phyloP scores from a whole-genome alignment of 2,888 invertebrate species.

The Drosophila silvestris region DNA sequence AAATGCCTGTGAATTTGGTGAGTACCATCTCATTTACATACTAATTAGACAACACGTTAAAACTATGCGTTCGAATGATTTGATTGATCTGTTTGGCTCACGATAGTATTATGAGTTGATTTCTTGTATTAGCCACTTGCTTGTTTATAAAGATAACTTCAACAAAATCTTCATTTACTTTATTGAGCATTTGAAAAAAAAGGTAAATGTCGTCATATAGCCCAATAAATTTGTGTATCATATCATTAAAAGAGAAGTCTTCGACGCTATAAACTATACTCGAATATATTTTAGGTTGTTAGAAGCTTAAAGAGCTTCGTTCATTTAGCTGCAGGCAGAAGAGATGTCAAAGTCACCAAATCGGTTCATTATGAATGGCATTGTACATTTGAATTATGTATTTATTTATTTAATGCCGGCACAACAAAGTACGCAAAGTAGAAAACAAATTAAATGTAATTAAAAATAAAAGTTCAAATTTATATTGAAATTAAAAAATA shows the following conservation, averaged over 20 bases:
- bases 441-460: not conserved
- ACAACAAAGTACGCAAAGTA: too few species aligned
- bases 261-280: not conserved
- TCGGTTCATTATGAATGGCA: too few species aligned
- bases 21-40: slow-evolving; percentile 70
- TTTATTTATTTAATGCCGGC: too few species aligned
- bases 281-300: not conserved
- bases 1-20: slow-evolving; percentile 90
- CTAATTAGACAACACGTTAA: not conserved
- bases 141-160: not conserved
- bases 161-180: not conserved
- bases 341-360: too few species aligned
- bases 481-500: not conserved
- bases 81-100: not conserved
- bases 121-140: not conserved
- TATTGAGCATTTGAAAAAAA: not conserved
- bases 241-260: too few species aligned
- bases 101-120: not conserved
- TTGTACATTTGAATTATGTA: too few species aligned
- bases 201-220: not conserved
- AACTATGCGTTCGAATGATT: not conserved
- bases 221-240: not conserved
- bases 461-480: not conserved
- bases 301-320: too few species aligned
- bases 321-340: too few species aligned